Base-by-base conservation (phyloP, 2,888 invertebrate genomes). In the Lacanobia wlatinum region DNA sequence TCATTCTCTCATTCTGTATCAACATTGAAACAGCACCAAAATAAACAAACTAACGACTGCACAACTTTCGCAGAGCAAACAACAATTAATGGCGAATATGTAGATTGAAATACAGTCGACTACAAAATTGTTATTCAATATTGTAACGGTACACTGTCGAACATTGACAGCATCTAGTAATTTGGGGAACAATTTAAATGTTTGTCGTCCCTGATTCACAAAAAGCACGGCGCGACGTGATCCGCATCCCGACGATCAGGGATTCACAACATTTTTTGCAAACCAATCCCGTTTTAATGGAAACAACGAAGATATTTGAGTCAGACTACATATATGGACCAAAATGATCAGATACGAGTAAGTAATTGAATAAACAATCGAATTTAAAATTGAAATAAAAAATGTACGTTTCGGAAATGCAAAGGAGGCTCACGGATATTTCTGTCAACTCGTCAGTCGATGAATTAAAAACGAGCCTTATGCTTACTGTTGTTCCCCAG, bases 131-230 rank as follows among this genome's bases (percentile, higher is more conserved):
- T 79, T 81, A 77, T 81, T 76, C 72, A 70, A 79, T 76, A 81
- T 74, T 73, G 77, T 82, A 76, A 79, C 75, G 55, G 66, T 66
- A 70, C 59, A 64, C 69, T 73, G 72, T 68, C 63, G 71, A 69
- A 69, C 69, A 76, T 34, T 81, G 76, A 66, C 70, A 68, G 70
- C 73, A 72, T 83, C 87, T 80, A 86, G 84, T 87, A 87, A 89
- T 89, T 89, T 86, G 77, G 78, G 69, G 75, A 81, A 81, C 89
- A 88, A 89, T 89, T 88, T 87, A 84, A 85, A 88, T 88, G 88
- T 89, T 89, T 89, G 88, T 85, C 73, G 83, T 68, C 79, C 71
- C 86, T 86, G 89, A 89, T 89, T 89, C 86, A 81, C 87, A 89
- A 88, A 88, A 89, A 86, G 84, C 86, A 76, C 75, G 46, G 9